Percentiles rank a stretch among this genome's conserved stretches.
phyloP scores from a whole-genome alignment of 2,888 invertebrate species.

The Netelia melanura region DNA sequence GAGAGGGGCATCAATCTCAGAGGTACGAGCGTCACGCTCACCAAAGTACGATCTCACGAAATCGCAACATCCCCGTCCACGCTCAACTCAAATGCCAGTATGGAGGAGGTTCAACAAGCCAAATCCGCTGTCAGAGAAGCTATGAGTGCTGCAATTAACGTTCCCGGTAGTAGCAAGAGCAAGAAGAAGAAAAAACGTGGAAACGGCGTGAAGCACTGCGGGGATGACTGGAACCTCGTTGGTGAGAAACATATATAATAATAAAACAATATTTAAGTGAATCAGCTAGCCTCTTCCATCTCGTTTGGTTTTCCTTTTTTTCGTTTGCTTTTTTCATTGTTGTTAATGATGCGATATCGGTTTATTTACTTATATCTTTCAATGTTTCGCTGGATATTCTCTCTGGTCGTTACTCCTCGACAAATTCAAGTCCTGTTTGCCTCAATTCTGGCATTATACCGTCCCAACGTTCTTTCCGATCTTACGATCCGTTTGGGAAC shows the following conservation, averaged over 20 bases:
- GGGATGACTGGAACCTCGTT: slow-evolving; percentile 85
- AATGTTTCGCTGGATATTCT: slow-evolving; percentile 24
- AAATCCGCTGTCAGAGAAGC: slow-evolving; percentile 75
- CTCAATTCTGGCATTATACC: not conserved
- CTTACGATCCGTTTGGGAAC: too few species aligned
- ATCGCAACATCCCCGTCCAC: slow-evolving; percentile 52
- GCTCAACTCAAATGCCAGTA: slow-evolving; percentile 67
- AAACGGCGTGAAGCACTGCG: slow-evolving; percentile 80
- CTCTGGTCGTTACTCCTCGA: slow-evolving; percentile 23
- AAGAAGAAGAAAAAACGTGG: slow-evolving; percentile 84
- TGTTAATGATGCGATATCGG: slow-evolving; percentile 17
- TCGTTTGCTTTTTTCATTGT: slow-evolving; percentile 19
- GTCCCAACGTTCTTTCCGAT: too few species aligned
- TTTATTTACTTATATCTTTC: slow-evolving; percentile 22
- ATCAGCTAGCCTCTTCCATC: slow-evolving; percentile 52
- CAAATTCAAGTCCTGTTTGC: not conserved
- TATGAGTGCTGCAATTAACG: slow-evolving; percentile 74
- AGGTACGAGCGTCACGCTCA: slow-evolving; percentile 83
- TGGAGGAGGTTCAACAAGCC: slow-evolving; percentile 71
- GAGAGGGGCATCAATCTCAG: slow-evolving; percentile 83
- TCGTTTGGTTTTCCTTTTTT: slow-evolving; percentile 46
- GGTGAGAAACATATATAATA: slow-evolving; percentile 82
- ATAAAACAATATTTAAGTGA: slow-evolving; percentile 61
- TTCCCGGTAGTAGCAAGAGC: slow-evolving; percentile 73
- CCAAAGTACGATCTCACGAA: slow-evolving; percentile 79